Percentiles rank a stretch among this genome's conserved stretches.
Evolutionary conservation across 2,113 vertebrate genomes (phyloP).

Genomic region (Scophthalmus maximus): DNA sequence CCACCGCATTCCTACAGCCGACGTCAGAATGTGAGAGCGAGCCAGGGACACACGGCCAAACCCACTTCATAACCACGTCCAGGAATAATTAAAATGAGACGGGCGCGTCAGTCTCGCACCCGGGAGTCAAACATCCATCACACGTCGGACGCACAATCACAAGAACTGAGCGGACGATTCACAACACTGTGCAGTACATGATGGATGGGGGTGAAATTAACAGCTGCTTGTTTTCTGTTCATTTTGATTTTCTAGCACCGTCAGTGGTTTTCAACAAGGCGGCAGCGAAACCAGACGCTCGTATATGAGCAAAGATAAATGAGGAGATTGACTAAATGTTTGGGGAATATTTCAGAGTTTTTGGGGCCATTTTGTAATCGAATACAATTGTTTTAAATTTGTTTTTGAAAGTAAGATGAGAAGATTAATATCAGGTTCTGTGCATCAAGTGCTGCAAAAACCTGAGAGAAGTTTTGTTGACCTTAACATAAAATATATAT

Average conservation of each 20-base stretch:
- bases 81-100: constrained; percentile 48
- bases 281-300: too few species aligned
- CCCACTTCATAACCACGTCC: constrained; percentile 26
- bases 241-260: too few species aligned
- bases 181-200: constrained; percentile 17
- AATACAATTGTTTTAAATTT: too few species aligned
- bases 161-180: constrained; percentile 9
- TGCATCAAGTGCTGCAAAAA: too few species aligned
- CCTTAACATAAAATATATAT: too few species aligned
- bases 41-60: constrained; percentile 32
- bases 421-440: too few species aligned
- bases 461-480: too few species aligned
- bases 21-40: constrained; percentile 63
- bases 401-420: too few species aligned
- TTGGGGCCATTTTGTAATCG: neutral
- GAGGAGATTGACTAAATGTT: neutral
- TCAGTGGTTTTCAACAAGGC: too few species aligned
- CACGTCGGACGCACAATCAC: too few species aligned
- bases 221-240: too few species aligned
- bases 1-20: constrained; percentile 59
- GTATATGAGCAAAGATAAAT: too few species aligned
- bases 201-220: constrained; percentile 3
- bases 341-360: neutral
- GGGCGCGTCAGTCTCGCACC: constrained; percentile 35
- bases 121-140: constrained; percentile 41